These are phyloP conservation scores for Thalassarche chlororhynchos DNA, from an alignment of 2,113 vertebrate species.

Conservation along the genomic window DNA sequence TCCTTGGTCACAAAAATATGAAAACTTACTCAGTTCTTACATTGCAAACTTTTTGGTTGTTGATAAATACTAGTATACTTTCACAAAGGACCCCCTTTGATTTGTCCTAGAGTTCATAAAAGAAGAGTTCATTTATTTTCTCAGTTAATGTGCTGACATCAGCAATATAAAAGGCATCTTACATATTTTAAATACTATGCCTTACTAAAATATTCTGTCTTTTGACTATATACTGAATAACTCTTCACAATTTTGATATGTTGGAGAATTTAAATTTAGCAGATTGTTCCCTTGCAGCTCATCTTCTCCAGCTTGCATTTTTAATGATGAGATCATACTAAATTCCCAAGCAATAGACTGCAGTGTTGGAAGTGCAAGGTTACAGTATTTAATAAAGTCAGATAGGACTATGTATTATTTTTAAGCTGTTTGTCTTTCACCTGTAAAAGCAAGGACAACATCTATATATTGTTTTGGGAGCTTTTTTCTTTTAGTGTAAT, in stretches of 20 bases:
- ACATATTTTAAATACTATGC: neutral
- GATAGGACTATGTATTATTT: neutral
- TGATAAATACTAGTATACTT: rapidly evolving
- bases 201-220: neutral
- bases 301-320: neutral
- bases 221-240: neutral
- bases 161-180: neutral
- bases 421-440: neutral
- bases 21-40: neutral
- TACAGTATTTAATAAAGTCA: neutral
- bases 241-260: neutral
- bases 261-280: neutral
- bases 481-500: neutral
- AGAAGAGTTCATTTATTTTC: neutral
- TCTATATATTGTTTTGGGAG: neutral
- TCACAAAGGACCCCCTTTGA: neutral
- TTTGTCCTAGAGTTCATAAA: neutral
- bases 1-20: neutral
- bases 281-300: neutral
- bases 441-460: neutral
- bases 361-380: neutral
- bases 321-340: neutral
- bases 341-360: neutral
- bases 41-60: neutral
- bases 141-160: neutral